Evolutionary conservation across 2,888 invertebrate genomes (phyloP).

Genomic region (Luffia ferchaultella): DNA sequence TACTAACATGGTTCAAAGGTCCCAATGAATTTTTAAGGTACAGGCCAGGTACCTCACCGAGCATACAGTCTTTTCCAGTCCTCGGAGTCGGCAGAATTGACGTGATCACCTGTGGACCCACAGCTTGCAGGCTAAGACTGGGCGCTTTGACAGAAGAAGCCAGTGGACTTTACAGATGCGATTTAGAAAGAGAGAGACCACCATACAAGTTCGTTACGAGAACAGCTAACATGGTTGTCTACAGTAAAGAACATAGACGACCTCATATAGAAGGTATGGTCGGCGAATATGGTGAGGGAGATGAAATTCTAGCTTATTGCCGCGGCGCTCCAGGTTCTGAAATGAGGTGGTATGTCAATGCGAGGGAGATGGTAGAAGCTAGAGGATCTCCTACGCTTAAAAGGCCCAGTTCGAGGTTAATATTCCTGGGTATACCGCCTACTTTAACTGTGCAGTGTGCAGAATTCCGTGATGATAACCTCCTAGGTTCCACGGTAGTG

Average conservation of each 20-base stretch:
- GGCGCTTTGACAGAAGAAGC: slow-evolving; percentile 44
- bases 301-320: slow-evolving; percentile 43
- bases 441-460: slow-evolving; percentile 59
- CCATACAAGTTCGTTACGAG: slow-evolving; percentile 43
- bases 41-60: slow-evolving; percentile 41
- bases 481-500: slow-evolving; percentile 36
- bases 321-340: slow-evolving; percentile 36
- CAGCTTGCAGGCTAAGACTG: slow-evolving; percentile 37
- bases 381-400: slow-evolving; percentile 31
- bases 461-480: slow-evolving; percentile 53
- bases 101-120: slow-evolving; percentile 40
- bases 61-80: slow-evolving; percentile 40
- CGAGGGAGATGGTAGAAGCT: slow-evolving; percentile 31
- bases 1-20: slow-evolving; percentile 54
- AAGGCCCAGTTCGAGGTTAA: slow-evolving; percentile 27
- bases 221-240: slow-evolving; percentile 42
- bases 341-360: slow-evolving; percentile 51
- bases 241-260: slow-evolving; percentile 32
- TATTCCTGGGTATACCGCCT: slow-evolving; percentile 50
- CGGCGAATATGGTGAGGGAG: slow-evolving; percentile 37
- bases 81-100: slow-evolving; percentile 44
- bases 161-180: slow-evolving; percentile 46
- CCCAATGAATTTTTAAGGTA: slow-evolving; percentile 50
- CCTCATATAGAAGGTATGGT: slow-evolving; percentile 44
- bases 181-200: slow-evolving; percentile 42